Conservation (phyloP, 2,888 invertebrate genomes). For the Lepidochrysops patricia region DNA sequence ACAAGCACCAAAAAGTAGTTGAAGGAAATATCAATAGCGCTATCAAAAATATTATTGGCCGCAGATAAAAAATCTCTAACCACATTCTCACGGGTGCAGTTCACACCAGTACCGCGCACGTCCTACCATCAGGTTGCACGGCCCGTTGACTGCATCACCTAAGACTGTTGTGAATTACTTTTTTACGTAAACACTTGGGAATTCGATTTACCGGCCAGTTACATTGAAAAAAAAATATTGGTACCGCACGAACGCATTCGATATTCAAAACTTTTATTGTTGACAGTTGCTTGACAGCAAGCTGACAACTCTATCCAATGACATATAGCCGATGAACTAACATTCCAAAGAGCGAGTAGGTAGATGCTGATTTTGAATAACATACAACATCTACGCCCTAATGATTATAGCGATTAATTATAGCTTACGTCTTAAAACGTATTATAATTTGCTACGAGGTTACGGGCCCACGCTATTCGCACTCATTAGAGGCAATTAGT, state of each 20-base stretch:
- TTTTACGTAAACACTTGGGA: conserved; percentile 26
- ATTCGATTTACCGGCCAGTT: conserved; percentile 28
- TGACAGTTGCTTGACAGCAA: too few species aligned
- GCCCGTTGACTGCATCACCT: conserved; percentile 46
- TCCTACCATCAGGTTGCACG: conserved; percentile 54
- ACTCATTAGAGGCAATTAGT: conserved; percentile 63
- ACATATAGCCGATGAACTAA: too few species aligned
- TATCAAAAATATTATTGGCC: conserved; percentile 10
- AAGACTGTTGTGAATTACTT: conserved; percentile 33
- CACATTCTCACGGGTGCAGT: conserved; percentile 57
- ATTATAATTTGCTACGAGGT: conserved; percentile 6
- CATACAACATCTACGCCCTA: background rate
- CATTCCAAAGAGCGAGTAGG: background rate
- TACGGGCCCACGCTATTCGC: conserved; percentile 44
- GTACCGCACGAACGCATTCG: background rate
- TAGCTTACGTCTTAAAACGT: background rate
- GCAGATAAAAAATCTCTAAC: conserved; percentile 29
- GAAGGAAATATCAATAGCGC: background rate
- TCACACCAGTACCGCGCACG: conserved; percentile 37
- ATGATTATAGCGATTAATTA: background rate
- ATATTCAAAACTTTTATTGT: background rate
- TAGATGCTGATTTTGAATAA: background rate
- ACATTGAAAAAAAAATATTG: conserved; percentile 17
- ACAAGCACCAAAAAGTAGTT: background rate
- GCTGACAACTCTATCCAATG: too few species aligned